These are phyloP conservation scores for Tachysurus vachellii DNA, from an alignment of 2,113 vertebrate genomes.

Conservation along the genomic window DNA sequence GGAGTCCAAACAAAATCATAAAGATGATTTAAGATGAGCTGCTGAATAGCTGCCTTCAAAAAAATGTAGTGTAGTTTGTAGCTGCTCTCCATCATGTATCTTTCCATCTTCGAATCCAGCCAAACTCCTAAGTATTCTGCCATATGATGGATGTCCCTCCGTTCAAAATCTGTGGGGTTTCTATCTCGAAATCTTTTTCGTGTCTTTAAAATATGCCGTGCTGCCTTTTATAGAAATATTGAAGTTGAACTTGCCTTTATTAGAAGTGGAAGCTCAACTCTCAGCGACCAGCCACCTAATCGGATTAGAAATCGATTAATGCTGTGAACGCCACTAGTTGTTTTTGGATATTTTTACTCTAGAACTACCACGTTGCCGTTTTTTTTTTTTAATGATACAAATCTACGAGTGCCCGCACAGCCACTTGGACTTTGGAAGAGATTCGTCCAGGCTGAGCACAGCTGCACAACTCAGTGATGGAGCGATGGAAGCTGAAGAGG, in stretches of 20 bases:
- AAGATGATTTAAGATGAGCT: constrained; percentile 41
- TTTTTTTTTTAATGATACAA: neutral
- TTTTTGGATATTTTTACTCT: neutral
- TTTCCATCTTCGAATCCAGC: constrained; percentile 40
- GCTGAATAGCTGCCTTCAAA: constrained; percentile 33
- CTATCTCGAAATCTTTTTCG: constrained; percentile 57
- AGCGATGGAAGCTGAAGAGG: constrained; percentile 35
- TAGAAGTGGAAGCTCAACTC: constrained; percentile 67
- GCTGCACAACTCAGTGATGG: constrained; percentile 21
- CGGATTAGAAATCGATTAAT: neutral
- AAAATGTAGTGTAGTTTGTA: constrained; percentile 28
- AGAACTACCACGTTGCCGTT: neutral
- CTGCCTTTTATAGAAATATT: constrained; percentile 73
- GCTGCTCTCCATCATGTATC: constrained; percentile 32
- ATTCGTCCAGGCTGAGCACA: constrained; percentile 47
- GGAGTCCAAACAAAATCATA: constrained; percentile 37
- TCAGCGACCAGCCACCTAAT: constrained; percentile 61
- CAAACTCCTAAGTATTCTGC: constrained; percentile 53
- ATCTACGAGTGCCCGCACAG: constrained; percentile 45
- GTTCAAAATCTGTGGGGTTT: constrained; percentile 58
- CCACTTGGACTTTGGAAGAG: constrained; percentile 21
- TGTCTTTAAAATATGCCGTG: constrained; percentile 58
- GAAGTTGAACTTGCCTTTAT: constrained; percentile 62
- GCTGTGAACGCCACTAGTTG: neutral
- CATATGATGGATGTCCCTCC: constrained; percentile 55